A percentile compares a stretch with the other conserved stretches of the same genome.
Evolutionary conservation across 2,113 vertebrate genomes (phyloP).

Genomic region (Rhabdomys dilectus): DNA sequence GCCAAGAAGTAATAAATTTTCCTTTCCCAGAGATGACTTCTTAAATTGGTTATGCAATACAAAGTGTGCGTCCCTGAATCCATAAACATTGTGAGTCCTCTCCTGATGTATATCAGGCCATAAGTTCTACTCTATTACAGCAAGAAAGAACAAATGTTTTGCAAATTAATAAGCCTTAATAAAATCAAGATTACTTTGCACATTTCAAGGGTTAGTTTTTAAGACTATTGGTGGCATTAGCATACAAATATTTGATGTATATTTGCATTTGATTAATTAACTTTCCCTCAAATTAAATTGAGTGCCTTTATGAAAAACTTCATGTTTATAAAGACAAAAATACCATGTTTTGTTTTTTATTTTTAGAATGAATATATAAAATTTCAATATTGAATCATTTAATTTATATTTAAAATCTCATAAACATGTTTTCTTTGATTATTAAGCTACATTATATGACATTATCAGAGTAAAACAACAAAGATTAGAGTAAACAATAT

Average conservation of each 20-base stretch:
- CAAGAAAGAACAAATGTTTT: background rate
- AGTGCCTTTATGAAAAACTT: background rate
- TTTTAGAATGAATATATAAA: background rate
- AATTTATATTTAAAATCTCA: background rate
- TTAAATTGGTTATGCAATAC: background rate
- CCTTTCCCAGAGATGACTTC: background rate
- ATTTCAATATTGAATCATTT: background rate
- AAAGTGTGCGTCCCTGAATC: background rate
- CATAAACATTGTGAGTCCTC: background rate
- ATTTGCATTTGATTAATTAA: background rate
- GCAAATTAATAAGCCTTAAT: too few relatives aligned
- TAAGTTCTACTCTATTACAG: background rate
- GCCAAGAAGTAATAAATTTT: background rate
- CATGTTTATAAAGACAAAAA: background rate
- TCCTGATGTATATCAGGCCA: background rate
- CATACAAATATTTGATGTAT: background rate
- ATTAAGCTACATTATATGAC: background rate
- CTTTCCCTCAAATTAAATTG: background rate
- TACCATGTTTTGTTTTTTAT: background rate
- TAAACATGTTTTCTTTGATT: background rate
- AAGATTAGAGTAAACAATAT: background rate
- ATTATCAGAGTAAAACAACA: background rate
- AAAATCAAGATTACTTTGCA: background rate
- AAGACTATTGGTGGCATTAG: background rate
- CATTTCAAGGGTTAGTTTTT: background rate